Evolutionary conservation across 2,888 invertebrate genomes (phyloP), one percentile per base, ranked within the genome.

Genomic region (Tetragonula carbonaria): DNA sequence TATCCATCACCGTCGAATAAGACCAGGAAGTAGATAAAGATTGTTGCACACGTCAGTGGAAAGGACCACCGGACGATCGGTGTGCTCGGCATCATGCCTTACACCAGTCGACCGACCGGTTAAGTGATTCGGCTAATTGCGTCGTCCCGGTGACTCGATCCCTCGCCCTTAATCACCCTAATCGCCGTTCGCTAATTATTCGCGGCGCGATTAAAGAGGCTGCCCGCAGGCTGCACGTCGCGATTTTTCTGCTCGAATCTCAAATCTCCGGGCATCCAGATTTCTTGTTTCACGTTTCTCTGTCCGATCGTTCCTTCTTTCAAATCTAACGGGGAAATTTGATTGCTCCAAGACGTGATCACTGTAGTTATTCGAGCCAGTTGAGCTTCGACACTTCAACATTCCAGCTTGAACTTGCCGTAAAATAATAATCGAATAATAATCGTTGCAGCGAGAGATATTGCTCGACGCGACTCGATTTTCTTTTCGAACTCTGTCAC

Each of bases 71-170:
- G 33, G 57, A 75, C 72, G 78, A 55, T 79, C 57, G 65, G 66
- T 70, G 74, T 76, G 51, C 70, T 23, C 50, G 77, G 82, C 59
- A 78, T 85, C 72, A 81, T 72, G 83, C 81, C 83, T 86, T 87
- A 80, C 82, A 79, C 86, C 66, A 78, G 81, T 87, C 89, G 87
- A 80, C 80, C 80, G 78, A 77, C 65, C 82, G 87, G 88, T 91
- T 91, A 92, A 93, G 92, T 92, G 93, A 93, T 93, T 92, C 91
- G 87, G 92, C 91, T 93, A 93, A 93, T 93, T 93, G 92, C 92
- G 82, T 89, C 87, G 90, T 87, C 82, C 86, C 85, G 86, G 84
- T 87, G 86, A 90, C 86, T 87, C 82, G 84, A 74, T 82, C 87
- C 85, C 79, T 86, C 84, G 88, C 85, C 89, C 87, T 93, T 92